phyloP scores from a whole-genome alignment of 2,113 vertebrate species.

The Cettia cetti region DNA sequence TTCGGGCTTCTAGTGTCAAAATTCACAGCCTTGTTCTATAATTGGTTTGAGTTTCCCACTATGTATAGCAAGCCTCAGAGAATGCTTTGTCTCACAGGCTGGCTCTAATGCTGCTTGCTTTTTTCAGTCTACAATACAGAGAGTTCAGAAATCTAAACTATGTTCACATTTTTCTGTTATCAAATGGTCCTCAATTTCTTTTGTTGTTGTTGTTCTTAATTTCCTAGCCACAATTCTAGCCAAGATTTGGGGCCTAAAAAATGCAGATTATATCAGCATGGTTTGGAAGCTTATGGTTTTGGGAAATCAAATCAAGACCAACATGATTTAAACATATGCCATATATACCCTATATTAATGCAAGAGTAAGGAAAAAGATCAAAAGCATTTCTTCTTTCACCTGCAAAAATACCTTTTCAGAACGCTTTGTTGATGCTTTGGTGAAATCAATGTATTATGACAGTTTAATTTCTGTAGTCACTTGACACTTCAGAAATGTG shows the following conservation, averaged over 20 bases:
- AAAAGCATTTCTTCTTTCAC: background rate
- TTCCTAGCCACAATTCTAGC: background rate
- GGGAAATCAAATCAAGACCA: background rate
- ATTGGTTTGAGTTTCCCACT: background rate
- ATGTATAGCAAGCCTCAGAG: background rate
- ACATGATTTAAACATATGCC: background rate
- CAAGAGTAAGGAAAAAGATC: background rate
- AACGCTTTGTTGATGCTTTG: background rate
- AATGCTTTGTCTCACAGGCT: background rate
- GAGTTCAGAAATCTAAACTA: background rate
- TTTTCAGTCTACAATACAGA: background rate
- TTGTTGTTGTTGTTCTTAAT: background rate
- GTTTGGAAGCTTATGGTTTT: background rate
- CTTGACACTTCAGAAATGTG: background rate
- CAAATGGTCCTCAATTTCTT: background rate
- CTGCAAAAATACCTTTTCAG: background rate
- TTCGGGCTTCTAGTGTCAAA: background rate
- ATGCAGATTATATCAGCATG: fast-evolving
- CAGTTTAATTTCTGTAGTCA: background rate
- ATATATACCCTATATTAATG: background rate
- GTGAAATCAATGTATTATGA: background rate
- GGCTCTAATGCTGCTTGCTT: background rate
- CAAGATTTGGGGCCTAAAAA: background rate
- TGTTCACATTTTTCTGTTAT: background rate
- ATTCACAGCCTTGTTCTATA: background rate